A percentile compares a stretch with the other conserved stretches of the same genome.
Conservation (phyloP, 2,888 invertebrate species). For the Maniola hyperantus region DNA sequence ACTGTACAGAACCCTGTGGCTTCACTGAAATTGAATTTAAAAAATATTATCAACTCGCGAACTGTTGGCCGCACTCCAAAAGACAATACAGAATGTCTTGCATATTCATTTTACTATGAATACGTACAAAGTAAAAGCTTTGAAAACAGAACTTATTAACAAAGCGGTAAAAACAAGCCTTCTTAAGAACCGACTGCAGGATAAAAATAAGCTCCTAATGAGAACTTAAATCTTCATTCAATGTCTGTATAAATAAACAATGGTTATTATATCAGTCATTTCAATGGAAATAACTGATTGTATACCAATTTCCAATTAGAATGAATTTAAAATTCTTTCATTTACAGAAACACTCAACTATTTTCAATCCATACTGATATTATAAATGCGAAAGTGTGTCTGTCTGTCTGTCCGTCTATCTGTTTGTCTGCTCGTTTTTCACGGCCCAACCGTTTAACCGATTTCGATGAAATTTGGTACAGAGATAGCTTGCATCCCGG, state of each 20-base stretch:
- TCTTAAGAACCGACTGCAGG: constrained; percentile 29
- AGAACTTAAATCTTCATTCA: constrained; percentile 18
- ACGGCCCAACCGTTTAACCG: too few species aligned
- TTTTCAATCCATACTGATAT: too few species aligned
- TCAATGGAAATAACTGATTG: not conserved
- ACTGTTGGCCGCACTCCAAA: constrained; percentile 77
- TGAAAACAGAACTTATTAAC: constrained; percentile 53
- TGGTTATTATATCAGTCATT: constrained; percentile 2
- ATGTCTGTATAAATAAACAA: constrained; percentile 11
- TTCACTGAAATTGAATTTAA: constrained; percentile 81
- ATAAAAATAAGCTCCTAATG: constrained; percentile 29
- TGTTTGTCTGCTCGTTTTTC: too few species aligned
- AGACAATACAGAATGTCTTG: constrained; percentile 71
- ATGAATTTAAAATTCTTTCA: not conserved
- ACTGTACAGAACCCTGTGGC: constrained; percentile 75
- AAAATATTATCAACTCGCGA: constrained; percentile 79
- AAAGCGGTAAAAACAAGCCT: constrained; percentile 42
- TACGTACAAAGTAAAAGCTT: constrained; percentile 53
- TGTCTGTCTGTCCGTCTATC: too few species aligned
- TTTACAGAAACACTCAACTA: not conserved
- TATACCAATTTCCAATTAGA: not conserved
- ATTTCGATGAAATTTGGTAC: too few species aligned
- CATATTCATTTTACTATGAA: constrained; percentile 77
- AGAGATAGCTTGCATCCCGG: too few species aligned
- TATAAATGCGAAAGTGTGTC: too few species aligned